A percentile compares a stretch with the other conserved stretches of the same genome.
These are phyloP conservation scores for Callyntrura guangdongensis DNA, from an alignment of 2,888 invertebrate genomes.

Conservation along the genomic window DNA sequence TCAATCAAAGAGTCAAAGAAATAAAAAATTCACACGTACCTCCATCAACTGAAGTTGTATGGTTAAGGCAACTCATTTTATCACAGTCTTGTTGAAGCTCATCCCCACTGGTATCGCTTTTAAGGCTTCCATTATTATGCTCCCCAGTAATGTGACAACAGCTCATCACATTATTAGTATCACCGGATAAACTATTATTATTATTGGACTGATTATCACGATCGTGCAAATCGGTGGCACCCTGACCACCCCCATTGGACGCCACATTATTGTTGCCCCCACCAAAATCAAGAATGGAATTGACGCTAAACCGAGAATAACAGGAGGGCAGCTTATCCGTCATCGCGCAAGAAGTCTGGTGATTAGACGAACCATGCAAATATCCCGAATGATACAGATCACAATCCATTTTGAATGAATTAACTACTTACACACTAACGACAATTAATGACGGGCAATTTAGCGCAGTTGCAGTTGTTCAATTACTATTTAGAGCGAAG, in stretches of 20 bases:
- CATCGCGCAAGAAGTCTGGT: slow-evolving; percentile 49
- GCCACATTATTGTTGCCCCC: slow-evolving; percentile 43
- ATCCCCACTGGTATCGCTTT: slow-evolving; percentile 48
- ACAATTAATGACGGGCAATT: not conserved
- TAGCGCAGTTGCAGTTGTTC: not conserved
- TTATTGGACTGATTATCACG: slow-evolving; percentile 62
- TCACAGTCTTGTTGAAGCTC: slow-evolving; percentile 78
- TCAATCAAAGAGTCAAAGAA: too few relatives aligned
- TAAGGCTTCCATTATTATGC: slow-evolving; percentile 23
- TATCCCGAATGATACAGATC: slow-evolving; percentile 74
- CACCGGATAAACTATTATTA: slow-evolving; percentile 73
- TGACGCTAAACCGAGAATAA: slow-evolving; percentile 81
- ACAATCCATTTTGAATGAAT: slow-evolving; percentile 70
- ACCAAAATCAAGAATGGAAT: slow-evolving; percentile 82
- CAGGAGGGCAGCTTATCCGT: slow-evolving; percentile 67
- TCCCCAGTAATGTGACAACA: slow-evolving; percentile 61
- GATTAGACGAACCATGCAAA: slow-evolving; percentile 59
- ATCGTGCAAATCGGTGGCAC: slow-evolving; percentile 51
- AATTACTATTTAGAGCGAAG: slow-evolving; percentile 5
- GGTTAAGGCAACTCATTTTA: slow-evolving; percentile 76
- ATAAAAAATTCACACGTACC: slow-evolving; percentile 34
- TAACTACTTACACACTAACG: not conserved
- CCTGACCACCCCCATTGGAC: slow-evolving; percentile 15
- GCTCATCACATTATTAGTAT: slow-evolving; percentile 62
- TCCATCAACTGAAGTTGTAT: slow-evolving; percentile 43